phyloP scores from a whole-genome alignment of 2,797 vertebrate genomes.

The Gymnoscopelus microlampas region DNA sequence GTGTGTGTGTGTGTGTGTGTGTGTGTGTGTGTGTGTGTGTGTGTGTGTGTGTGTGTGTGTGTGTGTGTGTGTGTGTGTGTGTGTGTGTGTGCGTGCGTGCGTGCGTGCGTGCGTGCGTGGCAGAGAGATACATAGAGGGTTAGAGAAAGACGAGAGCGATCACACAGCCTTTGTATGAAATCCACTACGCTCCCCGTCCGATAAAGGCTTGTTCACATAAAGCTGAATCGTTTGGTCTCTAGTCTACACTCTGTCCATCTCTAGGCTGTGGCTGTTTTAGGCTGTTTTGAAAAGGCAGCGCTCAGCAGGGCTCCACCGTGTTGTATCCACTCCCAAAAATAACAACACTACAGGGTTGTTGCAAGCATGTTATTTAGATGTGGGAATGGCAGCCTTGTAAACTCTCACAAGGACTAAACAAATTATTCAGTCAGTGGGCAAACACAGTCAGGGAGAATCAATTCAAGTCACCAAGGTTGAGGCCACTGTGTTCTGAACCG shows the following conservation, averaged over 20 bases:
- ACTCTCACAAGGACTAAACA: conserved; percentile 16
- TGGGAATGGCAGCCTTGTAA: background rate
- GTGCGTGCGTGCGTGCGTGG: background rate
- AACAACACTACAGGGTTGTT: background rate
- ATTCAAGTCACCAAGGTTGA: background rate
- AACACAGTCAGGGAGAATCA: conserved; percentile 13
- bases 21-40: no score
- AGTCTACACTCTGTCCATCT: conserved; percentile 22
- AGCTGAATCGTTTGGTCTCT: conserved; percentile 2
- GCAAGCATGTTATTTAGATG: background rate
- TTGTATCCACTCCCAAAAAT: conserved; percentile 12
- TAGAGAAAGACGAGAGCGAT: background rate
- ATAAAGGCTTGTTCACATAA: conserved; percentile 11
- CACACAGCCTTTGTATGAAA: background rate
- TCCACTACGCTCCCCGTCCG: conserved; percentile 11
- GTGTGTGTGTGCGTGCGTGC: background rate
- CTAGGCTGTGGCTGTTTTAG: no score
- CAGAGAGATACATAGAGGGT: background rate
- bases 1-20: no score
- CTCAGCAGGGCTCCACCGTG: conserved; percentile 3
- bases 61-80: background rate
- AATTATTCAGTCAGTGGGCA: conserved; percentile 35
- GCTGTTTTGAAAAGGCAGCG: conserved; percentile 7
- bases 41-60: no score
- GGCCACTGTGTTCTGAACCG: conserved; percentile 25